These are phyloP conservation scores for Oscheius sp. DNA, from an alignment of 2,888 invertebrate genomes.

Conservation along the genomic window DNA sequence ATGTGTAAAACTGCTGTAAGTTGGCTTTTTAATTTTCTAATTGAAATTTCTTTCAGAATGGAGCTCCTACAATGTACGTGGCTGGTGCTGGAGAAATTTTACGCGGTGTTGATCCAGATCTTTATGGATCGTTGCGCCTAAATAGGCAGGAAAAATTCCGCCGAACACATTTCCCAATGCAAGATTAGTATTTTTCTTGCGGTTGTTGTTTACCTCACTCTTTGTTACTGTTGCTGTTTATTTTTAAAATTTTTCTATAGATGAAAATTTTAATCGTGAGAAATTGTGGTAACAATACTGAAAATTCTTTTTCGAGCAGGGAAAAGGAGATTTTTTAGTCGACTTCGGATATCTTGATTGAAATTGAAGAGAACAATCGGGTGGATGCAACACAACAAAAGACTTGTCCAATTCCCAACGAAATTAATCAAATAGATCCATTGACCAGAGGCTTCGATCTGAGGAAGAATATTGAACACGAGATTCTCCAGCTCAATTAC, in stretches of 20 bases:
- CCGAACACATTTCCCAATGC: conserved; percentile 6
- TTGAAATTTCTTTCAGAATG: background rate
- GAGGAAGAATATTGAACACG: background rate
- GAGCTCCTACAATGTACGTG: conserved; percentile 16
- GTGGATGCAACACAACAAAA: background rate
- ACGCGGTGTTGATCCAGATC: background rate
- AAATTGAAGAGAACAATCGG: background rate
- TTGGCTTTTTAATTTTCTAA: background rate
- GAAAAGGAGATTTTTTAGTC: no score
- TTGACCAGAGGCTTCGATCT: background rate
- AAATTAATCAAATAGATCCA: no score
- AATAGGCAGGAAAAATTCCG: conserved; percentile 10
- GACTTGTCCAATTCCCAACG: no score
- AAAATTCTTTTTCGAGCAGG: no score
- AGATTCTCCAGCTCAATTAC: background rate
- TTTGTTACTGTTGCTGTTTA: no score
- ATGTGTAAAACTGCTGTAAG: conserved; percentile 11
- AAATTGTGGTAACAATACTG: no score
- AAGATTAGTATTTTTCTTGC: background rate
- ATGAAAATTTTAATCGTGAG: no score
- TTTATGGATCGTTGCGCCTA: background rate
- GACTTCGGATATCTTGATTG: background rate
- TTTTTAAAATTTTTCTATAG: no score
- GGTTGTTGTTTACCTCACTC: background rate
- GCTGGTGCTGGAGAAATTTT: background rate